Base-by-base conservation (phyloP, 37 sponge, comb jelly and placozoan species). In the Tethya wilhelma region DNA sequence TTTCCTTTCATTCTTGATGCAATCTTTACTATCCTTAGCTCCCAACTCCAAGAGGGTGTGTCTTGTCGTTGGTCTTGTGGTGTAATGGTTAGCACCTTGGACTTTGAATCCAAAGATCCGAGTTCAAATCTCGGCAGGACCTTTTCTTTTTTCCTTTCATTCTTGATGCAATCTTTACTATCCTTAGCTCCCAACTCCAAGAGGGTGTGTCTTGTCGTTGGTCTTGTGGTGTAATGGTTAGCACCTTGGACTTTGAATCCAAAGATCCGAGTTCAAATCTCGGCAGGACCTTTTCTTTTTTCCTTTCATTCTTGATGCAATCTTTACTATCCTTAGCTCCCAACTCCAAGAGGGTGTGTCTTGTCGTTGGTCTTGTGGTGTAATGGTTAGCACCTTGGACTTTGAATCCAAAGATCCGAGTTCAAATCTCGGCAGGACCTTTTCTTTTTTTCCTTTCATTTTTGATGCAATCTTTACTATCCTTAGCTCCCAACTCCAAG, bases 1-100 rank as follows among this genome's bases (percentile, higher is more conserved):
- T 40, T 40, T 38, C 38, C 30, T 14, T 33, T 57, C 23, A 1
- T 5, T 64, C 26, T n/a, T n/a, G n/a, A n/a, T n/a, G n/a, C n/a
- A n/a, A n/a, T n/a, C n/a, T n/a, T n/a, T n/a, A n/a, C n/a, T 34
- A 69, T 57, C 69, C 31, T 20, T 79, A 36, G 34, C 20, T 4
- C 58, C 19, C 53, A 95, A 93, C 59, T 98, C 96, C 66, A 82
- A 96, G n/a, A n/a, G n/a, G n/a, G n/a, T n/a, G n/a, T n/a, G n/a
- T n/a, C n/a, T 58, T 3, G 4, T 7, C 4, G 4, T 2, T 58
- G 9, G 26, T 7, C 26, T n/a, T 58, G 59, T 49, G 53, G 14
- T 14, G 53, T 49, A 58, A 70, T 70, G 71, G 71, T 70, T 19
- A 70, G 71, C 71, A 70, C 71, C 71, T 70, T 70, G 71, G 71